Evolutionary conservation across 2,113 vertebrate species (phyloP).

Genomic region (Chionodraco myersi): DNA sequence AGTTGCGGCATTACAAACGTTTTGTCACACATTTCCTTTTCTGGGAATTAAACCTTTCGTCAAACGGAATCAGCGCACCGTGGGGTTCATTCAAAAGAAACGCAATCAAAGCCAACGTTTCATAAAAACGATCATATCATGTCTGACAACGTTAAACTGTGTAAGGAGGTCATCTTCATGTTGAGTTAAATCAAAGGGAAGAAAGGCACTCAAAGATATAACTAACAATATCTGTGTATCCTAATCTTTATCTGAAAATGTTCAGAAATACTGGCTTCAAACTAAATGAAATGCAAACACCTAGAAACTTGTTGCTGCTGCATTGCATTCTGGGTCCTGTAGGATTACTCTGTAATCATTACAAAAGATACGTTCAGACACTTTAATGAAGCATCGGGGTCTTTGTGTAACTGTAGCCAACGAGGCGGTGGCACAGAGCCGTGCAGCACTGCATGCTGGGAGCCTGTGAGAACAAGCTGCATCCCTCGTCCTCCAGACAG

Average conservation of each 20-base stretch:
- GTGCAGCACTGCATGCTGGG: neutral
- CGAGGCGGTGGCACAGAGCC: neutral
- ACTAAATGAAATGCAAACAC: neutral
- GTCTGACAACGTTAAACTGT: neutral
- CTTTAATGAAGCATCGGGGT: too few relatives aligned
- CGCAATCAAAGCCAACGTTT: neutral
- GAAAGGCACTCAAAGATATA: neutral
- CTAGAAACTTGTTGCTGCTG: neutral
- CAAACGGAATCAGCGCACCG: neutral
- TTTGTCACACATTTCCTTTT: neutral
- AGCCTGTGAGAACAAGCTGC: slow-evolving; percentile 28
- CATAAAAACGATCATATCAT: neutral
- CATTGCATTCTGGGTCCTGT: neutral
- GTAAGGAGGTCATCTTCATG: too few relatives aligned
- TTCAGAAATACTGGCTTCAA: too few relatives aligned
- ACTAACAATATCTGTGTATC: too few relatives aligned
- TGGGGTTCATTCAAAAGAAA: neutral
- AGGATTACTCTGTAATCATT: neutral
- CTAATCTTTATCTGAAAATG: too few relatives aligned
- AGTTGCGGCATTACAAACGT: too few relatives aligned
- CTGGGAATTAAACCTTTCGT: neutral
- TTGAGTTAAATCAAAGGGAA: neutral
- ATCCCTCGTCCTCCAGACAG: slow-evolving; percentile 26
- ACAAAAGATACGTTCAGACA: neutral
- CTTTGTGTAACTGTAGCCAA: neutral